phyloP scores from a whole-genome alignment of 2,888 invertebrate species.

The Didymodactylos carnosus region DNA sequence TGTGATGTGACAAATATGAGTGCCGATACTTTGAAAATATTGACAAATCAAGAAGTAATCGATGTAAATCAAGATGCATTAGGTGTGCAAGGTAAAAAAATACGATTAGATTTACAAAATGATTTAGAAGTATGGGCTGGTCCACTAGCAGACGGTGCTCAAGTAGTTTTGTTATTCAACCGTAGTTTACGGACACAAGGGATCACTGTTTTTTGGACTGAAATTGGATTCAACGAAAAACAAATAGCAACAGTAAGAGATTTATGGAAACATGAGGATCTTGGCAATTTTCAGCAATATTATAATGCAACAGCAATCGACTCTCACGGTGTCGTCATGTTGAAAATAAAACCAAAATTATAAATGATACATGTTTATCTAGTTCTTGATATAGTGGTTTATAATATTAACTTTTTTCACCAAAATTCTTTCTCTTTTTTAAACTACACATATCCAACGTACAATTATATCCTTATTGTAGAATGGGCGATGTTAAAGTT shows the following conservation, averaged over 20 bases:
- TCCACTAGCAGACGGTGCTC: background rate
- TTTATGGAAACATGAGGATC: background rate
- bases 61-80: background rate
- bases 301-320: background rate
- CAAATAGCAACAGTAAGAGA: background rate
- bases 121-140: background rate
- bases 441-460: too few species aligned
- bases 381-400: too few species aligned
- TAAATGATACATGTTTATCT: too few species aligned
- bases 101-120: background rate
- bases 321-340: background rate
- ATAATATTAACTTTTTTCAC: too few species aligned
- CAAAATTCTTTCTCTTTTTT: too few species aligned
- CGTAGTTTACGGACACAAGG: background rate
- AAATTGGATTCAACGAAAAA: background rate
- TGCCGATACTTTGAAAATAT: background rate
- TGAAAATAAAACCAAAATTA: too few species aligned
- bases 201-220: background rate
- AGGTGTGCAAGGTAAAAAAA: background rate
- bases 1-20: background rate
- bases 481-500: too few species aligned
- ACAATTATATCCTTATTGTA: too few species aligned
- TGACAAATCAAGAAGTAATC: background rate
- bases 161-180: background rate
- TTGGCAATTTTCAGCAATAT: background rate